Evolutionary conservation across 2,797 vertebrate genomes (phyloP).

Genomic region (Cynodonichthys magdalenae): DNA sequence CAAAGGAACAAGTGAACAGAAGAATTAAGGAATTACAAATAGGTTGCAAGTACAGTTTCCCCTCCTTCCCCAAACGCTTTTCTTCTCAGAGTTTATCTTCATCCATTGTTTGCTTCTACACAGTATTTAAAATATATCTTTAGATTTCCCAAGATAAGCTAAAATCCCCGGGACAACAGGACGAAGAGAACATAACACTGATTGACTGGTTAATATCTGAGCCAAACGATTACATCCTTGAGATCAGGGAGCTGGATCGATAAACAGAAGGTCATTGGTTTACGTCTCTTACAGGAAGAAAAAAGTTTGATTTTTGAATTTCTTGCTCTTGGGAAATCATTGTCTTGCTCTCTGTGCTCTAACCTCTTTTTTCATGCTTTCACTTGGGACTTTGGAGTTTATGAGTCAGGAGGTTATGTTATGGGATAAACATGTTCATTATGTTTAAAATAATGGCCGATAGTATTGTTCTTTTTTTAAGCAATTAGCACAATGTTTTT

Average conservation of each 20-base stretch:
- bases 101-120: not conserved
- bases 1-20: conserved; percentile 18
- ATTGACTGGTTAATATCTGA: conserved; percentile 53
- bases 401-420: conserved; percentile 33
- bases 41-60: conserved; percentile 4
- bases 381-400: conserved; percentile 36
- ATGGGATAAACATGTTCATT: conserved; percentile 32
- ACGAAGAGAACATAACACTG: conserved; percentile 24
- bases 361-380: conserved; percentile 32
- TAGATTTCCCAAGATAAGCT: conserved; percentile 19
- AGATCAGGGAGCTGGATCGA: conserved; percentile 47
- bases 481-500: conserved; percentile 7
- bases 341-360: conserved; percentile 9
- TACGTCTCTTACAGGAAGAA: conserved; percentile 38
- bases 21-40: conserved; percentile 25
- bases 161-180: conserved; percentile 2
- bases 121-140: conserved; percentile 6
- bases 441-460: conserved; percentile 26
- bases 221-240: conserved; percentile 19
- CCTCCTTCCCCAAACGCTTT: conserved; percentile 2
- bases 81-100: not conserved
- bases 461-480: conserved; percentile 15
- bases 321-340: conserved; percentile 40
- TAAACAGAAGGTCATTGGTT: conserved; percentile 52
- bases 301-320: conserved; percentile 24